Evolutionary conservation across 2,888 invertebrate species (phyloP).

Genomic region (Halictus ligatus): DNA sequence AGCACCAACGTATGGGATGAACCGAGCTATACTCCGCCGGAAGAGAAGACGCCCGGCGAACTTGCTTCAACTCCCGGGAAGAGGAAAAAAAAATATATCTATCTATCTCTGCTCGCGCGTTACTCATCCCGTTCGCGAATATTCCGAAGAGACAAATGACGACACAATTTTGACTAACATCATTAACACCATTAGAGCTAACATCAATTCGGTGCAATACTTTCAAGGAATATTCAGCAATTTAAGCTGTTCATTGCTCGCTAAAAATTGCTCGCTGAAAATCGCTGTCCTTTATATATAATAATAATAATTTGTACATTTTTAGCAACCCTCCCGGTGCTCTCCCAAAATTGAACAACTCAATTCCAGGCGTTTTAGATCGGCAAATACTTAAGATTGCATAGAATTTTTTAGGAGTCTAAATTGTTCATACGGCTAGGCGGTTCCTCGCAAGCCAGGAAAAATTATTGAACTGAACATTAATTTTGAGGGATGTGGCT

Average conservation of each 20-base stretch:
- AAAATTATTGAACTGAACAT: neutral
- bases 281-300: neutral
- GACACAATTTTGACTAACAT: neutral
- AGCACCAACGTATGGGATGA: conserved; percentile 66
- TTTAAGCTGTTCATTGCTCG: neutral
- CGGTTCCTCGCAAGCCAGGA: neutral
- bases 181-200: too few relatives aligned
- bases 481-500: neutral
- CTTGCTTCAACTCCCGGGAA: conserved; percentile 47
- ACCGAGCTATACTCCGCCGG: conserved; percentile 54
- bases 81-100: conserved; percentile 37
- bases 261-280: neutral
- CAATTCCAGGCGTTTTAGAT: neutral
- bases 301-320: too few relatives aligned
- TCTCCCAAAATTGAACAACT: too few relatives aligned
- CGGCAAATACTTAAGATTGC: neutral
- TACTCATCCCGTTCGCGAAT: conserved; percentile 24
- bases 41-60: conserved; percentile 56
- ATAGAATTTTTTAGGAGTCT: neutral
- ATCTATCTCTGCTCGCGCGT: conserved; percentile 35
- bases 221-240: neutral
- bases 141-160: neutral
- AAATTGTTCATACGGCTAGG: too few relatives aligned
- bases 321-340: too few relatives aligned
- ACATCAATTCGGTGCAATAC: neutral